Base-by-base conservation (phyloP, 2,888 invertebrate species). In the Epinotia bilunana region DNA sequence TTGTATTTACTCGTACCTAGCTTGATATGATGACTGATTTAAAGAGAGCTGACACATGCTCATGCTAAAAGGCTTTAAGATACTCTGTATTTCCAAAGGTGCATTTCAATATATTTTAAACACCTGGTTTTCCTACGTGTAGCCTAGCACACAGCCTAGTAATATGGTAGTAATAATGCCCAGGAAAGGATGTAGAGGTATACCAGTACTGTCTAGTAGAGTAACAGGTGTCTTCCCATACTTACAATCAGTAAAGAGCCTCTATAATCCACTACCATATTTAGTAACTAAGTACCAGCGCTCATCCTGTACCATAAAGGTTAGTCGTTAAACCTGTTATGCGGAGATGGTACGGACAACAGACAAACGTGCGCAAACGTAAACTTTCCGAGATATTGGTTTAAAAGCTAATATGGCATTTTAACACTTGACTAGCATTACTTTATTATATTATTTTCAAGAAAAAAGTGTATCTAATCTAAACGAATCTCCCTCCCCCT, bases 241-340 rank as follows among this genome's bases (percentile, higher is more conserved):
- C n/a, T n/a, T n/a, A 39, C 20, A 57, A 39, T 39, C 16, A 46
- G 46, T 28, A 23, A 20, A 58, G 9, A 39, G 53, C 18, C 3
- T 28, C 18, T n/a, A 55, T 39, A 57, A 67, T 55, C 39, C 57
- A 68, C 58, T 3, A 18, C 46, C 69, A 60, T 69, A 53, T 65
- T 53, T n/a, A 18, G 16, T 28, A 23, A 58, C 7, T 28, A n/a
- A n/a, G n/a, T n/a, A 11, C 20, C 68, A 58, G 58, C 49, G 39
- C 69, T 74, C 63, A 74, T 70, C 69, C 69, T 57, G 63, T 39
- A 60, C 58, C 43, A 53, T 20, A 74, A 74, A 74, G 74, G 74
- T 74, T 58, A 70, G 49, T 58, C 33, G 69, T 58, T 53, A 53
- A 64, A 74, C 74, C 74, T 64, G 69, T 69, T 74, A 43, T 46